Percentiles rank a stretch among this genome's conserved stretches.
phyloP scores from a whole-genome alignment of 2,797 vertebrate species.

The Lycodopsis pacificus region DNA sequence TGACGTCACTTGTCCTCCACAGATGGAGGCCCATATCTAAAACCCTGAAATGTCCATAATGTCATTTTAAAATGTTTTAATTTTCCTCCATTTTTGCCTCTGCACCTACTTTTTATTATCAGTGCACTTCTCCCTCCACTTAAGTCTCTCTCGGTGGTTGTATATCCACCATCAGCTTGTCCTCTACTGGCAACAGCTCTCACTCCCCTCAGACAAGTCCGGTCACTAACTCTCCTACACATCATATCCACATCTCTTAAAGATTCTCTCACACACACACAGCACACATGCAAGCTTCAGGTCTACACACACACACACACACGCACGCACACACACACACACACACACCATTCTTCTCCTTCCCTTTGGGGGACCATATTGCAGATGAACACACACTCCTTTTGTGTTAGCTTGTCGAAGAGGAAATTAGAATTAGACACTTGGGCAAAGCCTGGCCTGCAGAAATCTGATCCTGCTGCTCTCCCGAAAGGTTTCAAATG shows the following conservation, averaged over 20 bases:
- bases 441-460: slow-evolving; percentile 34
- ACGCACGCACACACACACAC: slow-evolving; percentile 23
- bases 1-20: slow-evolving; percentile 37
- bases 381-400: slow-evolving; percentile 60
- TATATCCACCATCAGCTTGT: slow-evolving; percentile 77
- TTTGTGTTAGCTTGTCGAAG: slow-evolving; percentile 55
- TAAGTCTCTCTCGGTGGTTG: slow-evolving; percentile 52
- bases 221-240: slow-evolving; percentile 41
- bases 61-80: slow-evolving; percentile 39
- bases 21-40: slow-evolving; percentile 32
- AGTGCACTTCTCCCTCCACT: slow-evolving; percentile 31
- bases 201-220: slow-evolving; percentile 51
- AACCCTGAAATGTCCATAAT: slow-evolving; percentile 26
- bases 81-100: slow-evolving; percentile 24
- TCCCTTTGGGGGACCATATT: slow-evolving; percentile 38
- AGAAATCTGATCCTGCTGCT: slow-evolving; percentile 57
- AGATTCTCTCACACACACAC: slow-evolving; percentile 34
- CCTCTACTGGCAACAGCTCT: slow-evolving; percentile 51
- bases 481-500: slow-evolving; percentile 43
- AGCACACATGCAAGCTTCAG: slow-evolving; percentile 17
- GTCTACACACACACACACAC: slow-evolving; percentile 28
- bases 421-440: slow-evolving; percentile 72
- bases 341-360: slow-evolving; percentile 28
- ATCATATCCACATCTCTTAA: slow-evolving; percentile 44
- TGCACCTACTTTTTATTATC: slow-evolving; percentile 52